Conservation (phyloP, 2,113 vertebrate genomes). For the Rhinolophus sinicus region DNA sequence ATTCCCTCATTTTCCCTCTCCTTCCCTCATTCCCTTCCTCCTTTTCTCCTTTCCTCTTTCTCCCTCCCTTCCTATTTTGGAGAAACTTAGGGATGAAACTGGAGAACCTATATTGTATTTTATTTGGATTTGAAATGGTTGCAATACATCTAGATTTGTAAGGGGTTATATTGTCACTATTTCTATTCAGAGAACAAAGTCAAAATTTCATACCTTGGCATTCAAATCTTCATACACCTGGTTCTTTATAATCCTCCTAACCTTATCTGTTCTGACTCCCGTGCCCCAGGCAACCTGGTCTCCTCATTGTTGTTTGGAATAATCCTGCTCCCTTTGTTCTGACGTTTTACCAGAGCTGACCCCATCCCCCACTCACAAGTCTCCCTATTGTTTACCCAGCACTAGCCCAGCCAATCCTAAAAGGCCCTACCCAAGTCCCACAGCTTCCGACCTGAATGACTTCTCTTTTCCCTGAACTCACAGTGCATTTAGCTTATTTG, state of each 20-base stretch:
- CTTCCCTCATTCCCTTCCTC: no score
- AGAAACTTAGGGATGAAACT: neutral
- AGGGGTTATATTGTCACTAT: neutral
- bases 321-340: neutral
- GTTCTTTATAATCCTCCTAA: neutral
- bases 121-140: conserved; percentile 1
- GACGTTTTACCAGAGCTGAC: neutral
- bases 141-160: neutral
- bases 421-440: neutral
- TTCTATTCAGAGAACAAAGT: neutral
- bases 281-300: neutral
- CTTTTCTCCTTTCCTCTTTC: no score
- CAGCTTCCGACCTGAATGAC: neutral
- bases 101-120: neutral
- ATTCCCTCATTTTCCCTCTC: no score
- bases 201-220: neutral
- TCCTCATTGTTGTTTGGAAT: neutral
- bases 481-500: neutral
- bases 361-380: neutral
- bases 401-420: no score
- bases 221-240: neutral
- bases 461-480: neutral
- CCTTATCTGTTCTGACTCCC: neutral
- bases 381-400: neutral
- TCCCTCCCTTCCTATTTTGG: neutral